phyloP scores from a whole-genome alignment of 1,140 invertebrate species.

The Brachionus koreanus region DNA sequence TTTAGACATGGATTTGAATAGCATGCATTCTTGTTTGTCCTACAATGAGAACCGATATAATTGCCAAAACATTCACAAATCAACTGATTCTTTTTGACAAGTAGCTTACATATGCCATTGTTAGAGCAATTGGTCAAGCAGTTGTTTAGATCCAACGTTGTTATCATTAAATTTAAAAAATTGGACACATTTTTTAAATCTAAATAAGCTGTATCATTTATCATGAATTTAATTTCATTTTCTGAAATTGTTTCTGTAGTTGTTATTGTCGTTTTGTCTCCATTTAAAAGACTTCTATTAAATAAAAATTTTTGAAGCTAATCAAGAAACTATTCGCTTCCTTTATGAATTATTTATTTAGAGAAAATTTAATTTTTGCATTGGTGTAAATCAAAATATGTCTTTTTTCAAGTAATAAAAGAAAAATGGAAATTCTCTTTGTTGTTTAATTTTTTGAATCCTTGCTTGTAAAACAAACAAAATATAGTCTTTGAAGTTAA shows the following conservation, averaged over 20 bases:
- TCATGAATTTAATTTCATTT: neutral
- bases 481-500: too few species aligned
- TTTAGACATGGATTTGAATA: conserved; percentile 45
- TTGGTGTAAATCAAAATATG: too few species aligned
- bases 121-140: neutral
- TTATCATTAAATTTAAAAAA: neutral
- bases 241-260: neutral
- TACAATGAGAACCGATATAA: conserved; percentile 1
- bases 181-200: neutral
- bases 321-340: too few species aligned
- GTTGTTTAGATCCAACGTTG: neutral
- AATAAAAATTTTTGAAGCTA: too few species aligned
- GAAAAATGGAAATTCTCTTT: too few species aligned
- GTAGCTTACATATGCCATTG: neutral
- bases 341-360: too few species aligned
- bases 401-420: too few species aligned
- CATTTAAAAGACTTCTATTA: too few species aligned
- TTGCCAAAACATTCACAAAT: conserved; percentile 49
- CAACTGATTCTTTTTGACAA: conserved; percentile 44
- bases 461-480: too few species aligned
- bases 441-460: too few species aligned
- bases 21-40: conserved; percentile 33
- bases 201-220: neutral
- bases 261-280: neutral
- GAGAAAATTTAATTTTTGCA: too few species aligned